Evolutionary conservation across 2,113 vertebrate genomes (phyloP), one percentile per base, ranked within the genome.

Genomic region (Cottus gobio): DNA sequence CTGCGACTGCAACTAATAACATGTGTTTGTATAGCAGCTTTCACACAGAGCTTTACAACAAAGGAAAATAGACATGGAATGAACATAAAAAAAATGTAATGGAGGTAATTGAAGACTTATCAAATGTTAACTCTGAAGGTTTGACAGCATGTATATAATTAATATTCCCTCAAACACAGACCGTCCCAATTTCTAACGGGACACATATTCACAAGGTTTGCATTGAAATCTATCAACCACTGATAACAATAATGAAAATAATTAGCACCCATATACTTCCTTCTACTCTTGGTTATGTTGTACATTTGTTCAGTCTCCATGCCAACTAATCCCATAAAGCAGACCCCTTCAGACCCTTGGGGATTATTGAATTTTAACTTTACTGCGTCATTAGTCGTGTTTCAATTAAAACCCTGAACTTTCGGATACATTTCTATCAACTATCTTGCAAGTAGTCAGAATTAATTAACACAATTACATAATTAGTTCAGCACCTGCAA

Each of bases 251-350:
- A 54, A 54, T 24, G 22, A 54, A 24, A 50, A n/a, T 46, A 46
- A n/a, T 52, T n/a, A 10, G 22, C 50, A 52, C n/a, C 66, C 48
- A 42, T 39, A 87, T 24, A 39, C 12, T 20, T 79, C 52, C 50
- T 72, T 58, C 71, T 66, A 3, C 54, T 80, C 30, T 54, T 62
- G 61, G 60, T 54, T 74, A 36, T 52, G 52, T 50, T 16, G 36
- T 34, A n/a, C 20, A 60, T 65, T 12, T 37, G 58, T 16, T 11
- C 36, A 6, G 60, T 12, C 58, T 15, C 15, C 22, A n/a, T 71
- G 58, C 42, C 20, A 44, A 31, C 52, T 30, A 52, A 31, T 24
- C 2, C 34, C 31, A 31, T 37, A 42, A 9, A 64, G 24, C 4
- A 71, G 57, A 72, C 0, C 8, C 28, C 37, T 34, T 30, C 28